These are phyloP conservation scores for Acanthornis magna DNA, from an alignment of 2,797 vertebrate genomes.

Conservation along the genomic window DNA sequence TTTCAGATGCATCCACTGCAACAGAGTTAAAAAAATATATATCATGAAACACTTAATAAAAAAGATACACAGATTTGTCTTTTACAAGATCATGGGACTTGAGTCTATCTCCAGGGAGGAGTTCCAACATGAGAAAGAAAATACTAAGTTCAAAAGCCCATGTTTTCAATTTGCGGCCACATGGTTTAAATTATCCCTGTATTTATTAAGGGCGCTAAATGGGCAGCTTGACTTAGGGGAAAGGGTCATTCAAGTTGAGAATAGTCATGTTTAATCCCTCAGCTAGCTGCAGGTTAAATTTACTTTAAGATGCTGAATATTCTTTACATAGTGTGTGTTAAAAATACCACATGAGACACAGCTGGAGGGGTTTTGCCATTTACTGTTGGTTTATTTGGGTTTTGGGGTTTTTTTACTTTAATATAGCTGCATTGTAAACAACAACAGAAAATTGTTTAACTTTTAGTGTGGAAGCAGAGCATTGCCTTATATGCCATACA, in stretches of 20 bases:
- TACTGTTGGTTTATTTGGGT: background rate
- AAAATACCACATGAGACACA: conserved; percentile 51
- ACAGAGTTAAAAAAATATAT: conserved; percentile 57
- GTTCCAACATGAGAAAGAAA: conserved; percentile 88
- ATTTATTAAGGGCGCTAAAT: conserved; percentile 89
- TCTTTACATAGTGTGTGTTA: conserved; percentile 34
- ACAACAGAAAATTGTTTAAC: conserved; percentile 51
- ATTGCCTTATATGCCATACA: background rate
- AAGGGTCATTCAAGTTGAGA: conserved; percentile 79
- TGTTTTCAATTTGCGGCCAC: conserved; percentile 90
- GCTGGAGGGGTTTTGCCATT: background rate
- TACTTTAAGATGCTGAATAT: conserved; percentile 60
- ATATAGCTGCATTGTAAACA: conserved; percentile 37
- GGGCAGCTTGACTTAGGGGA: conserved; percentile 79
- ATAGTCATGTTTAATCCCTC: conserved; percentile 74
- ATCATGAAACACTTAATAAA: conserved; percentile 77
- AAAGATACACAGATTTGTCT: conserved; percentile 77
- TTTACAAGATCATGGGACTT: conserved; percentile 79
- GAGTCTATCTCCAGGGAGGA: conserved; percentile 84
- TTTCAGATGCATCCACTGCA: conserved; percentile 55
- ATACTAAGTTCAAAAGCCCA: conserved; percentile 85
- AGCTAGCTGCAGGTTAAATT: conserved; percentile 75
- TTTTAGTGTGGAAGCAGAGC: conserved; percentile 2
- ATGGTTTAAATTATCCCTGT: conserved; percentile 91
- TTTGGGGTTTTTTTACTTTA: conserved; percentile 29